phyloP scores from a whole-genome alignment of 1,140 invertebrate genomes.

The Bombus haemorrhoidalis region DNA sequence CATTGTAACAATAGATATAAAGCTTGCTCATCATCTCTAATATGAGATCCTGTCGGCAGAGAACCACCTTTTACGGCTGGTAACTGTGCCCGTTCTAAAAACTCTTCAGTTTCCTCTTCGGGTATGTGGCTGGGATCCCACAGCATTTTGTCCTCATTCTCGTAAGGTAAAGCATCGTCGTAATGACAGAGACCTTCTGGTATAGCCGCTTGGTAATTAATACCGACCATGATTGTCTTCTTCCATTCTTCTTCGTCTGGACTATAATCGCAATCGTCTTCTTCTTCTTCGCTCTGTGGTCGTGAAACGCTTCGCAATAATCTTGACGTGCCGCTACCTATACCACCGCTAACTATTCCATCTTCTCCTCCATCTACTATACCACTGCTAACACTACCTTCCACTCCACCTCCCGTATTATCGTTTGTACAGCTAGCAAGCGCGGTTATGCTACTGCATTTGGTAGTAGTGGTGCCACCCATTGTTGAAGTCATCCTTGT shows the following conservation, averaged over 20 bases:
- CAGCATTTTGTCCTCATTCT: conserved; percentile 97
- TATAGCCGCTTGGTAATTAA: conserved; percentile 96
- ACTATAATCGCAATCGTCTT: conserved; percentile 89
- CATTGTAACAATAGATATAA: conserved; percentile 96
- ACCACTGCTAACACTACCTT: conserved; percentile 35
- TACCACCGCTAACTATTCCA: conserved; percentile 54
- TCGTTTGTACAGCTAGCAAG: conserved; percentile 34
- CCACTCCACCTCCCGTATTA: conserved; percentile 27
- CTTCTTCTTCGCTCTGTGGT: conserved; percentile 88
- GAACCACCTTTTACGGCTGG: conserved; percentile 84
- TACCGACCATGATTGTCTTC: conserved; percentile 97
- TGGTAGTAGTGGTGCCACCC: conserved; percentile 13
- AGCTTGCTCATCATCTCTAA: conserved; percentile 97
- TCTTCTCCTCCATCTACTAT: conserved; percentile 68
- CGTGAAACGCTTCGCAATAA: conserved; percentile 85
- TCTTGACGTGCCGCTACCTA: conserved; percentile 76
- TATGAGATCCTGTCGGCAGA: conserved; percentile 89
- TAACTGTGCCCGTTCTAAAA: conserved; percentile 88
- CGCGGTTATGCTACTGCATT: conserved; percentile 40
- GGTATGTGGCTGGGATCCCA: conserved; percentile 94
- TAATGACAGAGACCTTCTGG: conserved; percentile 95
- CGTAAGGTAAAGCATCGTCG: conserved; percentile 96
- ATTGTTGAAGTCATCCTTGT: conserved; percentile 38
- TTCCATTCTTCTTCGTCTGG: conserved; percentile 91
- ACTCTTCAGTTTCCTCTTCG: conserved; percentile 91